Evolutionary conservation across 2,888 invertebrate genomes (phyloP).

Genomic region (Aleiodes alternator): DNA sequence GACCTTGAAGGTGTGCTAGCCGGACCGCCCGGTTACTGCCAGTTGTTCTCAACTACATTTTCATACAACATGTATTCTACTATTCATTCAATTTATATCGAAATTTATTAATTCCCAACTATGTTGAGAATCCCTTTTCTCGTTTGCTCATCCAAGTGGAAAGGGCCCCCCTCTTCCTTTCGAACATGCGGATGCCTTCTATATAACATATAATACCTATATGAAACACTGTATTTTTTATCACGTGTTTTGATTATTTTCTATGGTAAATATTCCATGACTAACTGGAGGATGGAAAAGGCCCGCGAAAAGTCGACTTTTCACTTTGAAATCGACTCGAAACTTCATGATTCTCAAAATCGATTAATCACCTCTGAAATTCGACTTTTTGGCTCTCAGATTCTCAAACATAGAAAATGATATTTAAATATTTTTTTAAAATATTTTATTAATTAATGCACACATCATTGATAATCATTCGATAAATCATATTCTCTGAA

Average conservation of each 20-base stretch:
- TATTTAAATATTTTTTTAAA: too few relatives aligned
- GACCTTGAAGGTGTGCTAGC: constrained; percentile 46
- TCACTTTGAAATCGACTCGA: too few relatives aligned
- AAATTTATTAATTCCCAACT: constrained; percentile 11
- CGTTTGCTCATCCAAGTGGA: constrained; percentile 51
- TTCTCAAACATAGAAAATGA: too few relatives aligned
- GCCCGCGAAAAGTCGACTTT: too few relatives aligned
- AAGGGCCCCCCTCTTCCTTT: constrained; percentile 44
- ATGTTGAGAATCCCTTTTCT: constrained; percentile 47
- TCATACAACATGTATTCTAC: not conserved
- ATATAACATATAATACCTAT: constrained; percentile 30
- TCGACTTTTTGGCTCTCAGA: too few relatives aligned
- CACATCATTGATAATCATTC: too few relatives aligned
- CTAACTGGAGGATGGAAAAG: too few relatives aligned
- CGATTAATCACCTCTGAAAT: too few relatives aligned
- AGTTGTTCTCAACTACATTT: constrained; percentile 43
- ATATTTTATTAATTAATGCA: too few relatives aligned
- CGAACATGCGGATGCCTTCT: constrained; percentile 13
- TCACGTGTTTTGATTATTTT: constrained; percentile 26
- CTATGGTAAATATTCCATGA: constrained; percentile 21
- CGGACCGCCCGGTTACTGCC: constrained; percentile 49
- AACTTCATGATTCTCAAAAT: too few relatives aligned
- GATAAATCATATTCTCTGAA: too few relatives aligned
- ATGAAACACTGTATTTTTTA: constrained; percentile 37
- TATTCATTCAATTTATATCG: not conserved